A percentile compares a stretch with the other conserved stretches of the same genome.
These are phyloP conservation scores for Argyresthia albistria DNA, from an alignment of 2,888 invertebrate genomes.

Conservation along the genomic window DNA sequence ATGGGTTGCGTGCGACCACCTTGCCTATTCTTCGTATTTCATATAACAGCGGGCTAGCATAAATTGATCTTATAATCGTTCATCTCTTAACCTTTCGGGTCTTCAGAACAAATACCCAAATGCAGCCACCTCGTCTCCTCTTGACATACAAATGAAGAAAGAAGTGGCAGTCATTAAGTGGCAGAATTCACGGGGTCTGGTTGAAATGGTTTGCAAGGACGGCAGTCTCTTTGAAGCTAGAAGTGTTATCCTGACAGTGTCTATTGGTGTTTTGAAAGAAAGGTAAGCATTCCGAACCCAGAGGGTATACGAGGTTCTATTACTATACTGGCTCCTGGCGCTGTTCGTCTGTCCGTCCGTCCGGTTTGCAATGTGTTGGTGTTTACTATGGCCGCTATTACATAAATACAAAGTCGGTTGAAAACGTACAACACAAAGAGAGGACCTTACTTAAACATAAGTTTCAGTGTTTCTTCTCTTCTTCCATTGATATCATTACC, in stretches of 20 bases:
- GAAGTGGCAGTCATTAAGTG: conserved; percentile 33
- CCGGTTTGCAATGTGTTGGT: not conserved
- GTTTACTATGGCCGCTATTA: not conserved
- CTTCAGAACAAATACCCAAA: conserved; percentile 30
- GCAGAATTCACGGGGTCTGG: conserved; percentile 9
- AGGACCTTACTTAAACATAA: not conserved
- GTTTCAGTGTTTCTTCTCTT: not conserved
- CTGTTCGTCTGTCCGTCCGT: not conserved
- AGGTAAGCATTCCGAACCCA: conserved; percentile 5
- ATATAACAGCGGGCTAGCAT: too few species aligned
- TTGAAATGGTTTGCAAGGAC: conserved; percentile 43
- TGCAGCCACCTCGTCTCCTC: conserved; percentile 19
- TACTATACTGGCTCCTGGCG: too few species aligned
- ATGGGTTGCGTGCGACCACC: too few species aligned
- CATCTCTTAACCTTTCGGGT: too few species aligned
- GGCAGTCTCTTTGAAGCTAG: conserved; percentile 46
- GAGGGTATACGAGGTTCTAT: not conserved
- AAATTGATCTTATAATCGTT: too few species aligned
- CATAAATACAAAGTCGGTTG: not conserved
- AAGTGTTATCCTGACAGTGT: conserved; percentile 69
- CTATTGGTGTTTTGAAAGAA: conserved; percentile 72
- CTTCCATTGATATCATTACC: too few species aligned
- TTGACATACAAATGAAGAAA: conserved; percentile 37
- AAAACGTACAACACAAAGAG: not conserved
- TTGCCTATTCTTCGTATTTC: too few species aligned